A percentile compares a stretch with the other conserved stretches of the same genome.
phyloP scores from a whole-genome alignment of 2,797 vertebrate species.

The Anniella stebbinsi region DNA sequence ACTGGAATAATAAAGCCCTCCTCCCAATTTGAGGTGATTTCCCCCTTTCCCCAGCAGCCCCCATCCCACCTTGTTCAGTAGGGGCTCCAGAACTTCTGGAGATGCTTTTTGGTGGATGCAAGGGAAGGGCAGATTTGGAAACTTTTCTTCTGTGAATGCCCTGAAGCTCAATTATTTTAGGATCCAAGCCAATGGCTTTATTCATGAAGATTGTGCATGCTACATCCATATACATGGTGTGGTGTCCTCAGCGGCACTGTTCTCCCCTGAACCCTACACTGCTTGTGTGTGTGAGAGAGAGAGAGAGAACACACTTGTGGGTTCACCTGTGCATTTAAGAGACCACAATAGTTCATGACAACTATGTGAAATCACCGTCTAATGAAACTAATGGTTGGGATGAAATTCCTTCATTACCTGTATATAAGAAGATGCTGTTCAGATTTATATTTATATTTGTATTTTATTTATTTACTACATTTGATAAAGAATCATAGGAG shows the following conservation, averaged over 20 bases:
- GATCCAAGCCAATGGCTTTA: background rate
- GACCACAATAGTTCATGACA: background rate
- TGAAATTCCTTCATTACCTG: background rate
- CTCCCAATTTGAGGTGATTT: background rate
- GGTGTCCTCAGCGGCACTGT: background rate
- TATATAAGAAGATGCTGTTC: background rate
- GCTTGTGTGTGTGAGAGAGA: background rate
- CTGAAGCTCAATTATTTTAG: background rate
- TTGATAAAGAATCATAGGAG: background rate
- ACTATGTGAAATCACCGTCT: background rate
- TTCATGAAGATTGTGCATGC: background rate
- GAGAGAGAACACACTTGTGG: background rate
- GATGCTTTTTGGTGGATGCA: background rate
- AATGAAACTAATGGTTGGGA: background rate
- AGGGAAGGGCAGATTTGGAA: background rate
- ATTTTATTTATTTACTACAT: background rate
- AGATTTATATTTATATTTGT: background rate
- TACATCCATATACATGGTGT: background rate
- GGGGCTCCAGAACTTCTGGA: background rate
- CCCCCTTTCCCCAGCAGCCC: background rate
- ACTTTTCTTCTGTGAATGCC: background rate
- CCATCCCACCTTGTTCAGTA: background rate
- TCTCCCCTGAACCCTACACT: background rate
- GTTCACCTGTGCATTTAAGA: background rate
- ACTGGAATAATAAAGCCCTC: background rate